phyloP scores from a whole-genome alignment of 2,113 vertebrate genomes.

The Chloropsis hardwickii region DNA sequence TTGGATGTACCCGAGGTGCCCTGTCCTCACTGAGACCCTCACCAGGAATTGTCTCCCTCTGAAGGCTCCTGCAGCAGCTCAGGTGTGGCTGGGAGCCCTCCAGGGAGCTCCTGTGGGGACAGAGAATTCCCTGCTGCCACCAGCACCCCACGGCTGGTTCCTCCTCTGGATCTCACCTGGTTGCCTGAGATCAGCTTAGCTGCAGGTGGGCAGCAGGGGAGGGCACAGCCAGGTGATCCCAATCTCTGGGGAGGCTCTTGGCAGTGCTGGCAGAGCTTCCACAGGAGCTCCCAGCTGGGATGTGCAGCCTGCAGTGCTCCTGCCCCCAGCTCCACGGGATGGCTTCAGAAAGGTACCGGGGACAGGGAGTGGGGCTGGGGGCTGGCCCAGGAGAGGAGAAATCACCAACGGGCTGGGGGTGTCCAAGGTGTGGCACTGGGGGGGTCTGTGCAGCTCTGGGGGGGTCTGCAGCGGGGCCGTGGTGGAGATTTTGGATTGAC shows the following conservation, averaged over 20 bases:
- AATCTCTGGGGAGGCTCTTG: neutral
- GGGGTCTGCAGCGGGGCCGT: rapidly evolving
- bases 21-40: neutral
- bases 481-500: too few relatives aligned
- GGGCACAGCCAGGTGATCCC: neutral
- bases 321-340: rapidly evolving
- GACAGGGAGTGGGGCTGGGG: neutral
- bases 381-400: neutral
- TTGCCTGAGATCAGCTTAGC: neutral
- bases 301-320: neutral
- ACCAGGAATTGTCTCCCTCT: neutral
- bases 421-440: rapidly evolving
- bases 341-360: neutral
- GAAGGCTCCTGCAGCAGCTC: neutral
- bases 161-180: rapidly evolving
- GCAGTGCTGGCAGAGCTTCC: neutral
- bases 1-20: neutral
- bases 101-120: neutral
- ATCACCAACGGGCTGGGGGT: rapidly evolving
- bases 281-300: neutral
- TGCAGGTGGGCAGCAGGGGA: neutral
- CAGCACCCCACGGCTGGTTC: neutral
- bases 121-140: neutral
- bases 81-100: neutral
- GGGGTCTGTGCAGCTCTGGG: neutral